These are phyloP conservation scores for Amphiprion percula DNA, from an alignment of 2,113 vertebrate genomes.

Conservation along the genomic window DNA sequence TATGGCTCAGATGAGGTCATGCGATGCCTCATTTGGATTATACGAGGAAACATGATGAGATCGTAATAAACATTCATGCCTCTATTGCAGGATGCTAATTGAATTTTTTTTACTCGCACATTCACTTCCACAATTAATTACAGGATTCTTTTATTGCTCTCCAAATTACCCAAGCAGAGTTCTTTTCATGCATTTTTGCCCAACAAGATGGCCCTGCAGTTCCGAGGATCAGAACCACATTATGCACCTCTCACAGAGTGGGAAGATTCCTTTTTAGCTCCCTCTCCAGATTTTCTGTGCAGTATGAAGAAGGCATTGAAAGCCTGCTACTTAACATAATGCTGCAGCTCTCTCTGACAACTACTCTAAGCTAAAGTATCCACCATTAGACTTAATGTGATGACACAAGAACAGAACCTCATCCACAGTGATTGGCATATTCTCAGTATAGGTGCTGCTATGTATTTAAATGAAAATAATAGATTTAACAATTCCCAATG, in stretches of 20 bases:
- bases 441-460: background rate
- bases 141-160: background rate
- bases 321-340: background rate
- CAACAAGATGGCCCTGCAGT: background rate
- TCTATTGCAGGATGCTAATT: background rate
- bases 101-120: background rate
- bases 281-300: background rate
- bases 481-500: too few species aligned
- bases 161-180: background rate
- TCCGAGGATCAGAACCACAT: background rate
- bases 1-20: background rate
- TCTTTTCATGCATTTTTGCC: background rate
- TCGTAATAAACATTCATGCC: background rate
- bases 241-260: background rate
- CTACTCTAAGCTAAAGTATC: background rate
- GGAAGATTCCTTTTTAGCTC: background rate
- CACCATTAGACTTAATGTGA: too few species aligned
- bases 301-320: background rate
- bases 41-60: too few species aligned
- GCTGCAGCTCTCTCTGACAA: background rate
- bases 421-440: background rate
- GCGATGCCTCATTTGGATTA: constrained; percentile 5
- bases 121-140: background rate
- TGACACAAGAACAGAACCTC: background rate
- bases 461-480: too few species aligned